phyloP scores from a whole-genome alignment of 2,113 vertebrate genomes.

The Cheirogaleus medius region DNA sequence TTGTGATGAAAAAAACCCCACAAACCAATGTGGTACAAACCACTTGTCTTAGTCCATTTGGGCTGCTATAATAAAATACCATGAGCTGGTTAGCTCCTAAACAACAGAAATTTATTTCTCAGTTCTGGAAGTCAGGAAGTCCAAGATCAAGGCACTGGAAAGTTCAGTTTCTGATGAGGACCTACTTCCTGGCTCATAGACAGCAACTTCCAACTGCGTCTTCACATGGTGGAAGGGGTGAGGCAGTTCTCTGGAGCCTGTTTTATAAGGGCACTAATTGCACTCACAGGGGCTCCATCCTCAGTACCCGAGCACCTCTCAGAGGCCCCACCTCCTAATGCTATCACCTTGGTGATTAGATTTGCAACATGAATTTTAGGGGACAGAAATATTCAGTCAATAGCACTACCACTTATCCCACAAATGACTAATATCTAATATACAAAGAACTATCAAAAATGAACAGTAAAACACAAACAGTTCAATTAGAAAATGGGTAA shows the following conservation, averaged over 20 bases:
- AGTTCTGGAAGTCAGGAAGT: too few relatives aligned
- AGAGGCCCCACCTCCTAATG: neutral
- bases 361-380: neutral
- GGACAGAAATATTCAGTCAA: neutral
- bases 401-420: neutral
- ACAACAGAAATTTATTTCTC: too few relatives aligned
- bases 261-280: neutral
- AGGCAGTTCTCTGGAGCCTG: neutral
- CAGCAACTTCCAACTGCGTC: neutral
- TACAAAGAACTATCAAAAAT: neutral
- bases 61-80: too few relatives aligned
- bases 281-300: neutral
- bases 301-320: too few relatives aligned
- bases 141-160: too few relatives aligned
- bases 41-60: neutral
- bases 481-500: too few relatives aligned
- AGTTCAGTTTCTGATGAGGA: too few relatives aligned
- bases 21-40: neutral
- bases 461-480: neutral
- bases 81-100: too few relatives aligned
- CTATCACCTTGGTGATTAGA: neutral
- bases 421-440: too few relatives aligned
- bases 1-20: neutral
- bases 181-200: neutral
- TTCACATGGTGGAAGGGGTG: neutral